These are phyloP conservation scores for Idaea aversata DNA, from an alignment of 2,888 invertebrate species.

Conservation along the genomic window DNA sequence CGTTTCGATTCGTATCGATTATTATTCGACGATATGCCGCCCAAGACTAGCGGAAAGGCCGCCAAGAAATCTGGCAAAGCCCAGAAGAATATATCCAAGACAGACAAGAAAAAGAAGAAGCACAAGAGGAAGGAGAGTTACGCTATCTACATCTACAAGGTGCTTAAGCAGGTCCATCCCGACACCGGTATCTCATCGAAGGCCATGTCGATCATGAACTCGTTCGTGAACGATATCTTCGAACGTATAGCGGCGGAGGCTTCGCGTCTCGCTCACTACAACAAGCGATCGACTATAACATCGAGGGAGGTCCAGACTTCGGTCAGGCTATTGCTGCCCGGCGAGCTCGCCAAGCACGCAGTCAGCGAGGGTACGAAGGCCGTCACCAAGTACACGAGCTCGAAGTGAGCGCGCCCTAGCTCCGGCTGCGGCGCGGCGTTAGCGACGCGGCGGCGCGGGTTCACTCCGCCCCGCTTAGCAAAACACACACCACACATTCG, in stretches of 20 bases:
- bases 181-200: conserved; percentile 12
- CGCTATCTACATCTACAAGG: no score
- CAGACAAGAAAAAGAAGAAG: no score
- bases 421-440: no score
- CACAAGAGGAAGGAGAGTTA: no score
- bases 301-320: conserved; percentile 86
- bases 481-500: not conserved
- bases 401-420: no score
- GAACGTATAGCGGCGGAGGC: conserved; percentile 84
- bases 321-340: conserved; percentile 83
- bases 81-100: no score
- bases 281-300: conserved; percentile 83
- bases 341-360: conserved; percentile 79
- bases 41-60: no score
- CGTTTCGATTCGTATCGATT: no score
- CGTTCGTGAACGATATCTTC: conserved; percentile 14
- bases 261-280: conserved; percentile 82
- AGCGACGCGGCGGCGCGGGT: no score
- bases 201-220: conserved; percentile 17
- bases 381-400: no score
- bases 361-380: conserved; percentile 76
- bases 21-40: no score
- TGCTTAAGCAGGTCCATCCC: not conserved
- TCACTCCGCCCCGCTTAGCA: not conserved
- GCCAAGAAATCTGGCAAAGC: no score